Base-by-base conservation (phyloP, 2,888 invertebrate species). In the Acanthosepion esculentum region DNA sequence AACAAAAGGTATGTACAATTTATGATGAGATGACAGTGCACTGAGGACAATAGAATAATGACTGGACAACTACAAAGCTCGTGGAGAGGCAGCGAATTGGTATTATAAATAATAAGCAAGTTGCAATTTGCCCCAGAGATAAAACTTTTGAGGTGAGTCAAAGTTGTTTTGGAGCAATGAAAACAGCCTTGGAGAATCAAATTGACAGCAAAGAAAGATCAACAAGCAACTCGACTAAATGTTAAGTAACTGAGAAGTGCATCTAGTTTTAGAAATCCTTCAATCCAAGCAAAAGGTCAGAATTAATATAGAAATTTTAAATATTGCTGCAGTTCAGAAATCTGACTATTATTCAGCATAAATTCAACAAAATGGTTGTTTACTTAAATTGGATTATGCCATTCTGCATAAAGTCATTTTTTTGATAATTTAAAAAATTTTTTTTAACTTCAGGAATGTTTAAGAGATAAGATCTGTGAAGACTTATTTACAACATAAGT, bases 251-350 rank as follows among this genome's bases (percentile, higher is more conserved):
- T 78, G 78, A 78, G n/a, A 78, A 78, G 78, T 78, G 78, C 10
- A n/a, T 78, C 78, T 18, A 78, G n/a, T n/a, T 78, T 33, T 78
- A 78, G 78, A 78, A 78, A 78, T 6, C n/a, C 78, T 78, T 78
- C n/a, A 78, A n/a, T n/a, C 78, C 33, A 78, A 78, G n/a, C n/a
- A 78, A 78, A 78, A 78, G 78, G 78, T 78, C 78, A 78, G n/a
- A 33, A 78, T 78, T 78, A 78, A 78, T 78, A n/a, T 12, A 78
- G 78, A 78, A n/a, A 78, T 78, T 78, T 33, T 10, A n/a, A 78
- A n/a, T 12, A 33, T 5, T 15, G n/a, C 78, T n/a, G n/a, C 78
- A 33, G 78, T 78, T 78, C 78, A 33, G 78, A 59, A 20, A 20
- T 59, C 6, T 23, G 20, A 20, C 41, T 41, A 41, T 41, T 41